These are phyloP conservation scores for Scaptomyza polygonia DNA, from an alignment of 2,888 invertebrate genomes.

Conservation along the genomic window DNA sequence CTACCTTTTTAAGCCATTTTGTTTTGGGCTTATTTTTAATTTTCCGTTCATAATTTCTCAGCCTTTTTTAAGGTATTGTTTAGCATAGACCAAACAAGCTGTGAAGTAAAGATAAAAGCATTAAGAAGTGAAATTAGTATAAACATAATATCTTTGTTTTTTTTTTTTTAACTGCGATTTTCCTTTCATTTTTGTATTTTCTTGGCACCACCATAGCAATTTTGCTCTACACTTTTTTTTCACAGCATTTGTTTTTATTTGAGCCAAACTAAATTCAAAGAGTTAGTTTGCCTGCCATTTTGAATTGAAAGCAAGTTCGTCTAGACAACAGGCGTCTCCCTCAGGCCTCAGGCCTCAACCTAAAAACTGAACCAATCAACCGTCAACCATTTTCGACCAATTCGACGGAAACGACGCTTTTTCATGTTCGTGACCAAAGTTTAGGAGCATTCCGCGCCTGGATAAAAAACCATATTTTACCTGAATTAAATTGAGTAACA, in stretches of 20 bases:
- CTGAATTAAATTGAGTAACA: slow-evolving; percentile 82
- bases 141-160: slow-evolving; percentile 33
- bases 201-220: background rate
- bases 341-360: slow-evolving; percentile 19
- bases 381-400: slow-evolving; percentile 75
- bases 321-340: slow-evolving; percentile 47
- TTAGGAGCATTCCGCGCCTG: slow-evolving; percentile 52
- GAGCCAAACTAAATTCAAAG: slow-evolving; percentile 18
- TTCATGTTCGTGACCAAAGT: slow-evolving; percentile 77
- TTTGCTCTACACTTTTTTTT: slow-evolving; percentile 8
- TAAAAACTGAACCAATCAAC: slow-evolving; percentile 76
- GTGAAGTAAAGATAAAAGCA: slow-evolving; percentile 59
- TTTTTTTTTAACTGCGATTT: slow-evolving; percentile 19
- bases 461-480: slow-evolving; percentile 71
- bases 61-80: slow-evolving; percentile 36
- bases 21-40: slow-evolving; percentile 40
- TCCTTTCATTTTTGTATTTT: slow-evolving; percentile 27
- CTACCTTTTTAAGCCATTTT: slow-evolving; percentile 46
- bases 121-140: slow-evolving; percentile 45
- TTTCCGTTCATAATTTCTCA: slow-evolving; percentile 57
- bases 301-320: slow-evolving; percentile 50
- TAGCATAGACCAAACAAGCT: slow-evolving; percentile 56
- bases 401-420: slow-evolving; percentile 75
- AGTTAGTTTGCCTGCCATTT: slow-evolving; percentile 62
- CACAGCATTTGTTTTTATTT: slow-evolving; percentile 9